These are phyloP conservation scores for Brachymystax lenok DNA, from an alignment of 2,797 vertebrate genomes.

Conservation along the genomic window DNA sequence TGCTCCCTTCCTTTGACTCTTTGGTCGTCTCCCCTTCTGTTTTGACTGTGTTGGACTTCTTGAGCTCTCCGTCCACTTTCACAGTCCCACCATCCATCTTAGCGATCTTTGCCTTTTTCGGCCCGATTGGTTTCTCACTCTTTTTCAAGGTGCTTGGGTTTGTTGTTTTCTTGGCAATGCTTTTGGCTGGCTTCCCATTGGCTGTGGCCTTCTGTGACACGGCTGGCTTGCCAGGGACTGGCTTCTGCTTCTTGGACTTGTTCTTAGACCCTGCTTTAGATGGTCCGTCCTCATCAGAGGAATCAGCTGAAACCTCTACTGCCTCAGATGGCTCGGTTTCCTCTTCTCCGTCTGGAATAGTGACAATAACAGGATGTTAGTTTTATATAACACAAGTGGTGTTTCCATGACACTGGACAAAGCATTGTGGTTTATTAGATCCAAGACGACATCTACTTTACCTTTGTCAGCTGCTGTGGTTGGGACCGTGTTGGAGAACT, in stretches of 20 bases:
- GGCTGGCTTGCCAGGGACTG: slow-evolving; percentile 21
- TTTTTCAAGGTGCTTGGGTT: slow-evolving; percentile 28
- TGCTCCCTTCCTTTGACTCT: slow-evolving; percentile 59
- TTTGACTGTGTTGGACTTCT: slow-evolving; percentile 37
- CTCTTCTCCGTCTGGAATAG: slow-evolving; percentile 54
- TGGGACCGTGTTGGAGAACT: slow-evolving; percentile 90
- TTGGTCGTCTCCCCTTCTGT: slow-evolving; percentile 28
- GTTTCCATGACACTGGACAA: not conserved
- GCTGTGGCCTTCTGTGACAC: slow-evolving; percentile 37
- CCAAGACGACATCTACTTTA: slow-evolving; percentile 32
- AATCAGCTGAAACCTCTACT: slow-evolving; percentile 26
- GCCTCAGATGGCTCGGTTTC: slow-evolving; percentile 51
- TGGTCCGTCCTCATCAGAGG: slow-evolving; percentile 43
- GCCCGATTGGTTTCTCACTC: slow-evolving; percentile 44
- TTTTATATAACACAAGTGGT: not conserved
- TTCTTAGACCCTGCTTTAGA: slow-evolving; percentile 42
- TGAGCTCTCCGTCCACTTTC: slow-evolving; percentile 37
- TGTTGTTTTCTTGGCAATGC: slow-evolving; percentile 36
- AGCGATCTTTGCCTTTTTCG: slow-evolving; percentile 59
- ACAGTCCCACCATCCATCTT: slow-evolving; percentile 62
- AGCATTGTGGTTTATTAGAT: not conserved
- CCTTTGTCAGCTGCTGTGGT: slow-evolving; percentile 67
- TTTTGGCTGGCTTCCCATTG: slow-evolving; percentile 52
- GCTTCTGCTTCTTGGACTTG: slow-evolving; percentile 55
- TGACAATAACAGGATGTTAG: slow-evolving; percentile 4